Percentiles rank a stretch among this genome's conserved stretches.
Conservation (phyloP, 2,797 vertebrate species). For the Toxotes lorentzi region DNA sequence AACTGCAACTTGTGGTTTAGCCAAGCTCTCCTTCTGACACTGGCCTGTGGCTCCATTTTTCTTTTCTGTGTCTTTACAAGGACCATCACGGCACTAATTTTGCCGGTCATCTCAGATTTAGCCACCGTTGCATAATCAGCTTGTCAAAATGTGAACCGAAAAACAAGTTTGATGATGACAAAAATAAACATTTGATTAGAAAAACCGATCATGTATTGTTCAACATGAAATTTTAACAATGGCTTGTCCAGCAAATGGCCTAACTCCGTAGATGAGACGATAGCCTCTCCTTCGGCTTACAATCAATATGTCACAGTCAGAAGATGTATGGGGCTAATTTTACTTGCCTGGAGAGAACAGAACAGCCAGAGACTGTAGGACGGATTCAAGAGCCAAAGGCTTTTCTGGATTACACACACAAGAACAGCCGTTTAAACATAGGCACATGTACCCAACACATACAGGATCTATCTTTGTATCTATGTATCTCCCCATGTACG, state of each 20-base stretch:
- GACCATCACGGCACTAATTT: conserved; percentile 12
- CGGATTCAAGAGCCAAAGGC: conserved; percentile 34
- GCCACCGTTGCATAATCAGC: conserved; percentile 29
- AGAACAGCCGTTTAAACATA: conserved; percentile 25
- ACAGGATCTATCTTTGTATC: not conserved
- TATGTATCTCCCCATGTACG: conserved; percentile 6
- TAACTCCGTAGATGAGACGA: conserved; percentile 57
- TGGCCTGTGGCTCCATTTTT: conserved; percentile 14
- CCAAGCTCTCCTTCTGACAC: conserved; percentile 25
- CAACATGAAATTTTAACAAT: conserved; percentile 38
- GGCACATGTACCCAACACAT: conserved; percentile 1
- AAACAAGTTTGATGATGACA: conserved; percentile 14
- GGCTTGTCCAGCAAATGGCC: conserved; percentile 43
- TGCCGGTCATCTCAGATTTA: conserved; percentile 22
- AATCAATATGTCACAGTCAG: conserved; percentile 74
- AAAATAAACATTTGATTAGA: conserved; percentile 33
- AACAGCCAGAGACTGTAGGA: conserved; percentile 44
- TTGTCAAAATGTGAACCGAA: conserved; percentile 31
- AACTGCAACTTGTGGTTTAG: conserved; percentile 42
- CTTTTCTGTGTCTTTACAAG: conserved; percentile 5
- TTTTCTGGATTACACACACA: conserved; percentile 21
- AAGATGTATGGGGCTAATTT: conserved; percentile 78
- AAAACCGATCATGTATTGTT: conserved; percentile 16
- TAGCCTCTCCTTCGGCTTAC: conserved; percentile 63
- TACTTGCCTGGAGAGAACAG: conserved; percentile 51